Conservation (phyloP, 1,140 invertebrate genomes). For the Coelopa frigida region DNA sequence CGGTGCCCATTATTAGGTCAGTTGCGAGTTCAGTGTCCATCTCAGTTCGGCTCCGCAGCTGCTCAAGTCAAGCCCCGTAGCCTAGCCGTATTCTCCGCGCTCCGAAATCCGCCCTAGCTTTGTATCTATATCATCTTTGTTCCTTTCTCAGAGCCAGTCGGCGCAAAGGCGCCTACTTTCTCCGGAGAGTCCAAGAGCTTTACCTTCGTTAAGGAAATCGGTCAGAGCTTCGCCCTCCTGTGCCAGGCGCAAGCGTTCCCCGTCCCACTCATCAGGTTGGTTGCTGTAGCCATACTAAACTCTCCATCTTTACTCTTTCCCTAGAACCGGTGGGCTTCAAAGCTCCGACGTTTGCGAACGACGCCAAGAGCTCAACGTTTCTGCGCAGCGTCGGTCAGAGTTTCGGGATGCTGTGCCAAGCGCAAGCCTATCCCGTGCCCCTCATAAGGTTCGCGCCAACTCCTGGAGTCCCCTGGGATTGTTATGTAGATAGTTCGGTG, state of each 20-base stretch:
- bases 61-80: too few relatives aligned
- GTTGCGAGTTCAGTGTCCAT: too few relatives aligned
- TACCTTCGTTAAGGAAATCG: constrained; percentile 63
- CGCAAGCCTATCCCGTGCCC: constrained; percentile 51
- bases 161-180: constrained; percentile 59
- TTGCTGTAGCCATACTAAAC: neutral
- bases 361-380: constrained; percentile 60
- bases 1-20: constrained; percentile 44
- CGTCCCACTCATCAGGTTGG: constrained; percentile 45
- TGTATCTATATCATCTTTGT: neutral
- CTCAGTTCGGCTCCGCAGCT: too few relatives aligned
- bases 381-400: constrained; percentile 35
- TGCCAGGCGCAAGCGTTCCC: constrained; percentile 66
- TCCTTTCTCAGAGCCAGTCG: constrained; percentile 55
- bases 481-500: too few relatives aligned
- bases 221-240: constrained; percentile 55
- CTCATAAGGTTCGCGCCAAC: too few relatives aligned
- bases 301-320: neutral
- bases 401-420: constrained; percentile 51
- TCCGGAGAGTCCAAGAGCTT: constrained; percentile 39
- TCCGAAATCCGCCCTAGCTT: too few relatives aligned
- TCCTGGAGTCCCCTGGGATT: too few relatives aligned
- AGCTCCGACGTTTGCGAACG: constrained; percentile 48
- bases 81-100: too few relatives aligned
- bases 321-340: constrained; percentile 62